Evolutionary conservation across 2,888 invertebrate species (phyloP).

Genomic region (Dioctria rufipes): DNA sequence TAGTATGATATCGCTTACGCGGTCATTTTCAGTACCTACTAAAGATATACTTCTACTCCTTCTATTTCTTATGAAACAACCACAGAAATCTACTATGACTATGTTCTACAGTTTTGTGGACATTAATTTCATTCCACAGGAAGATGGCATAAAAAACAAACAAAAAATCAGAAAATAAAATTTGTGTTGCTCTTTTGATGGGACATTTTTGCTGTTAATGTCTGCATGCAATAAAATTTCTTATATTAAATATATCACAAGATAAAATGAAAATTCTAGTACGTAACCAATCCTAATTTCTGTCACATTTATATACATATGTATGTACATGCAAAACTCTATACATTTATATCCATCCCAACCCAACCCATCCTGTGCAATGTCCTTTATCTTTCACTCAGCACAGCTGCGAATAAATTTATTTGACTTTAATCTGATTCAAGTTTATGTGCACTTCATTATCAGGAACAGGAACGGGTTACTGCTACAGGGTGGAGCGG

Average conservation of each 20-base stretch:
- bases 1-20: not conserved
- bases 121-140: not conserved
- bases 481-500: conserved; percentile 13
- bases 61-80: not conserved
- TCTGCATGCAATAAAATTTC: too few species aligned
- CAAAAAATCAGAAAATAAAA: not conserved
- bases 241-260: too few species aligned
- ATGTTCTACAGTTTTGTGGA: conserved; percentile 11
- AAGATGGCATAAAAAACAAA: not conserved
- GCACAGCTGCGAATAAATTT: conserved; percentile 56
- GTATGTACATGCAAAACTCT: too few species aligned
- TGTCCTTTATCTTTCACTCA: conserved; percentile 41
- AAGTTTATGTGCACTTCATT: conserved; percentile 59
- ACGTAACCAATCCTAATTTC: too few species aligned
- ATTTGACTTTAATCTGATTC: conserved; percentile 59
- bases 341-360: too few species aligned
- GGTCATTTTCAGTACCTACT: conserved; percentile 3
- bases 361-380: not conserved
- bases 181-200: not conserved
- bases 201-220: too few species aligned
- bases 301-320: too few species aligned
- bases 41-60: not conserved
- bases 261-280: too few species aligned
- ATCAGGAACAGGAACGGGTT: conserved; percentile 38
- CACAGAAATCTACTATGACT: conserved; percentile 5